phyloP scores from a whole-genome alignment of 2,797 vertebrate species.

The Channa striata region DNA sequence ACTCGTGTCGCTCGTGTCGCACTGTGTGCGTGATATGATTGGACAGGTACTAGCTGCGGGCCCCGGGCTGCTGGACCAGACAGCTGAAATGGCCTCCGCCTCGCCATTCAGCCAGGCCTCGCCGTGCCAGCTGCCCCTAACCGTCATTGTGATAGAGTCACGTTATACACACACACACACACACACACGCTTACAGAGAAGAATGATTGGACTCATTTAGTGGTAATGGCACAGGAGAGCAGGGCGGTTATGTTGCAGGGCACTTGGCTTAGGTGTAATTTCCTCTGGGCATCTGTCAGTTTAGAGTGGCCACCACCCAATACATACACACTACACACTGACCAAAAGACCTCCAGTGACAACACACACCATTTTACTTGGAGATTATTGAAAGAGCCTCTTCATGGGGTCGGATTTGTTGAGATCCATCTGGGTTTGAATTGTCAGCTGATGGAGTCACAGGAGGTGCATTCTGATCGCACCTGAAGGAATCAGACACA shows the following conservation, averaged over 20 bases:
- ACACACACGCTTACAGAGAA: slow-evolving; percentile 16
- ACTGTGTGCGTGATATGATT: slow-evolving; percentile 42
- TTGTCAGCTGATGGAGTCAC: slow-evolving; percentile 66
- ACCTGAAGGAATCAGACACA: slow-evolving; percentile 58
- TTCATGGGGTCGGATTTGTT: slow-evolving; percentile 2
- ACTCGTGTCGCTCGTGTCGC: slow-evolving; percentile 38
- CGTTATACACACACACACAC: slow-evolving; percentile 37
- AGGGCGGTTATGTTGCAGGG: slow-evolving; percentile 38
- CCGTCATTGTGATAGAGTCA: slow-evolving; percentile 40
- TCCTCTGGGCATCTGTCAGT: slow-evolving; percentile 65
- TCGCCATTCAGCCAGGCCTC: slow-evolving; percentile 43
- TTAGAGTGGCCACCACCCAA: slow-evolving; percentile 38
- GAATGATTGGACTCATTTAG: slow-evolving; percentile 46
- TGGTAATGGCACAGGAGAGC: slow-evolving; percentile 42
- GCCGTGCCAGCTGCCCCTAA: slow-evolving; percentile 60
- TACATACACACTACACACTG: not conserved
- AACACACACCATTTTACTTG: not conserved
- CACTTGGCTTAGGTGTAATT: slow-evolving; percentile 45
- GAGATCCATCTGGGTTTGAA: slow-evolving; percentile 55
- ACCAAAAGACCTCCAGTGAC: slow-evolving; percentile 34
- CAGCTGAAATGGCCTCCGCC: slow-evolving; percentile 40
- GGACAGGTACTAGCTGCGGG: slow-evolving; percentile 64
- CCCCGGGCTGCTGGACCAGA: slow-evolving; percentile 43
- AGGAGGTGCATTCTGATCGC: slow-evolving; percentile 56
- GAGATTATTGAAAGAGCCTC: slow-evolving; percentile 23